Percentiles rank a stretch among this genome's conserved stretches.
phyloP scores from a whole-genome alignment of 2,888 invertebrate species.

The Galeopsomyia nigrocyanea region DNA sequence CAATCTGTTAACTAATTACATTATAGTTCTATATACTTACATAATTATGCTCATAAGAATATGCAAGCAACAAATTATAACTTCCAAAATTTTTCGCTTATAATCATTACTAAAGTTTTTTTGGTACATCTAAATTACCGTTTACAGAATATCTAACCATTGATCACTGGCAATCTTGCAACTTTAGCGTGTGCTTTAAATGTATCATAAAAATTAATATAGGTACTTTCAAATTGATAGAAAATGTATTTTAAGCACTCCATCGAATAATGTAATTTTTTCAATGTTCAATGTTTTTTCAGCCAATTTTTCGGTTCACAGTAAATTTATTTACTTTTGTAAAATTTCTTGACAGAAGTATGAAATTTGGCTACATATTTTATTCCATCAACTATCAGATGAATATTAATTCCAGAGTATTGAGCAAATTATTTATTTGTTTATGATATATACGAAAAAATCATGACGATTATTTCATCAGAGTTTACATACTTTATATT shows the following conservation, averaged over 20 bases:
- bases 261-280: slow-evolving; percentile 44
- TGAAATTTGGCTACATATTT: slow-evolving; percentile 20
- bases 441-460: background rate
- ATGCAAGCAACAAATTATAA: slow-evolving; percentile 4
- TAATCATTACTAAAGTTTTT: background rate
- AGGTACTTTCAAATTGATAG: slow-evolving; percentile 47
- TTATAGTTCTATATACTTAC: background rate
- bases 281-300: slow-evolving; percentile 24
- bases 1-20: too few species aligned
- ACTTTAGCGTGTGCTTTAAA: slow-evolving; percentile 6
- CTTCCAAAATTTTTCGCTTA: background rate
- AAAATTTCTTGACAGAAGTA: slow-evolving; percentile 3
- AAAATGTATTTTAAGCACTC: slow-evolving; percentile 47
- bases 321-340: slow-evolving; percentile 17
- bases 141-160: background rate
- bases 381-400: background rate
- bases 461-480: background rate
- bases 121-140: slow-evolving; percentile 8
- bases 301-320: slow-evolving; percentile 25
- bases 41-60: background rate
- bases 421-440: background rate
- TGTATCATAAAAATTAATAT: slow-evolving; percentile 18
- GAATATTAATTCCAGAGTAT: background rate
- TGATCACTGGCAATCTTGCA: too few species aligned
- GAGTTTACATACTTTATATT: background rate